Conservation (phyloP, 2,797 vertebrate species). For the Neosalanx taihuensis region DNA sequence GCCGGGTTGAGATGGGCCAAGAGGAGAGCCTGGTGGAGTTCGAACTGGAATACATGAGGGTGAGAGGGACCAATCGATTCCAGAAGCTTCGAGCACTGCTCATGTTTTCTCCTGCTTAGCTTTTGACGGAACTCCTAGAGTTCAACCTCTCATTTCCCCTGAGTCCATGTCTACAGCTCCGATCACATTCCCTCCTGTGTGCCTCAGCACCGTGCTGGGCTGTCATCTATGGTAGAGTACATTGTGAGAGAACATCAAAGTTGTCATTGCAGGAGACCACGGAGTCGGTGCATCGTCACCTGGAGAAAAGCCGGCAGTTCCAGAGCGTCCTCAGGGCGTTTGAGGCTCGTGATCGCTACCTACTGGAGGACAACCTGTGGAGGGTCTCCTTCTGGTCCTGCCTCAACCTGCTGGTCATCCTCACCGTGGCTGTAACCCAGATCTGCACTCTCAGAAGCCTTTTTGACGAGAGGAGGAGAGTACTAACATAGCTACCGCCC, state of each 20-base stretch:
- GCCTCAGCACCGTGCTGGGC: background rate
- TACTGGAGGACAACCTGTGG: conserved; percentile 85
- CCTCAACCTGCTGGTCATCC: conserved; percentile 73
- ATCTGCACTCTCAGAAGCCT: conserved; percentile 80
- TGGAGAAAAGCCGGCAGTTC: conserved; percentile 78
- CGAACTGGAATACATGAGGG: conserved; percentile 83
- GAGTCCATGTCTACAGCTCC: too few species aligned
- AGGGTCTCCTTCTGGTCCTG: conserved; percentile 89
- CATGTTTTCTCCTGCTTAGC: background rate
- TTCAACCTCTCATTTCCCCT: too few species aligned
- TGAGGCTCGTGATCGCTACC: conserved; percentile 83
- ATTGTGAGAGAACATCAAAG: background rate
- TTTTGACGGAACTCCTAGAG: background rate
- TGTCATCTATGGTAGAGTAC: background rate
- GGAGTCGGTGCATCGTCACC: conserved; percentile 69
- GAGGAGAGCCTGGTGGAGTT: conserved; percentile 74
- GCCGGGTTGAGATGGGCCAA: conserved; percentile 61
- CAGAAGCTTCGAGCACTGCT: too few species aligned
- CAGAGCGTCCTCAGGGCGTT: conserved; percentile 76
- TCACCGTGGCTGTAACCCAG: conserved; percentile 77
- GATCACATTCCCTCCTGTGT: too few species aligned
- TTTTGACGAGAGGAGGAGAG: conserved; percentile 70
- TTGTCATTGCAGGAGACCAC: conserved; percentile 69
- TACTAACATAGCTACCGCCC: conserved; percentile 60
- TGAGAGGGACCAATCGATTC: conserved; percentile 44